Evolutionary conservation across 2,113 vertebrate species (phyloP).

Genomic region (Campylomormyrus tamandua): DNA sequence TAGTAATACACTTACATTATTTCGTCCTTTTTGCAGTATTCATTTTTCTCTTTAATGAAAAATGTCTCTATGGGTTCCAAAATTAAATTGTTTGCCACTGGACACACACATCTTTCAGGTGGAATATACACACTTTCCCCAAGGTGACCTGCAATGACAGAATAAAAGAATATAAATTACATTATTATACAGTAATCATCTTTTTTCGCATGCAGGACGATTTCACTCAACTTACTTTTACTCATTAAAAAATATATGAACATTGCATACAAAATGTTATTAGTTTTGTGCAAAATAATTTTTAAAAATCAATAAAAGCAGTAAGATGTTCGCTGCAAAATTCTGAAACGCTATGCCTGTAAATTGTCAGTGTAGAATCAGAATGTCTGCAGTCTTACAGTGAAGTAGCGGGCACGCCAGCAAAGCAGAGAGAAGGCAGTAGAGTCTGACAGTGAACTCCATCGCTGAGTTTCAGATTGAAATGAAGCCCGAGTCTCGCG

Average conservation of each 20-base stretch:
- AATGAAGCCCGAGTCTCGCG: neutral
- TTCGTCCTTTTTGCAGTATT: neutral
- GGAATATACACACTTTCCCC: neutral
- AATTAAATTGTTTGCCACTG: neutral
- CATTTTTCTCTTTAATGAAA: neutral
- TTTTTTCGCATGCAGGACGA: neutral
- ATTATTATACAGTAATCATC: neutral
- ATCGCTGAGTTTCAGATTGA: neutral
- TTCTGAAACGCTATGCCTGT: neutral
- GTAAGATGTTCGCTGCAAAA: slow-evolving; percentile 27
- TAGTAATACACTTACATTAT: neutral
- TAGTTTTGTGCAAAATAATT: neutral
- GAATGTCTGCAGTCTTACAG: neutral
- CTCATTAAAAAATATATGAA: neutral
- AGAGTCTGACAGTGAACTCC: neutral
- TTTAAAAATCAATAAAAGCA: neutral
- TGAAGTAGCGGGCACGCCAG: neutral
- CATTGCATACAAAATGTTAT: neutral
- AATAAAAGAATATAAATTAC: neutral
- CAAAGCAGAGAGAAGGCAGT: neutral
- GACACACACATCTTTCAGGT: neutral
- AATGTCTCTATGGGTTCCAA: neutral
- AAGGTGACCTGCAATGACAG: neutral
- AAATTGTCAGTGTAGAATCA: neutral
- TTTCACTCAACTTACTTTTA: neutral